Conservation (phyloP, 2,888 invertebrate species). For the Anoplius nigerrimus region DNA sequence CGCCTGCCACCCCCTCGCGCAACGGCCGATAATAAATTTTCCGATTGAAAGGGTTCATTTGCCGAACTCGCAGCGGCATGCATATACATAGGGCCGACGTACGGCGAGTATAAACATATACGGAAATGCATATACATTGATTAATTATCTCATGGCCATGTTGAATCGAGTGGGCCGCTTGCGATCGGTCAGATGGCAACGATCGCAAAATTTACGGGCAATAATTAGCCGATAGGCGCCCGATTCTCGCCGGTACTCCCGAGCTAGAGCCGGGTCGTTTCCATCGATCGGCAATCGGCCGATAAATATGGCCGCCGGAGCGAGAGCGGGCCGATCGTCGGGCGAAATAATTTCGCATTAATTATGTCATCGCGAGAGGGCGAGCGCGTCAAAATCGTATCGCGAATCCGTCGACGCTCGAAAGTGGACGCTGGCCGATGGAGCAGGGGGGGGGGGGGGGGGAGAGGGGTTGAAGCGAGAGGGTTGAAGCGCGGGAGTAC, state of each 20-base stretch:
- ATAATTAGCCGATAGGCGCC: constrained; percentile 36
- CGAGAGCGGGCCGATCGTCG: constrained; percentile 18
- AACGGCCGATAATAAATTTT: no score
- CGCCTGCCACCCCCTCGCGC: no score
- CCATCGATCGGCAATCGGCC: constrained; percentile 43
- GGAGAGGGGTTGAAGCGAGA: no score
- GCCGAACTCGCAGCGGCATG: no score
- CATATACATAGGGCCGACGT: no score
- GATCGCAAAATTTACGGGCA: constrained; percentile 44
- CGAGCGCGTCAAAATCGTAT: not conserved
- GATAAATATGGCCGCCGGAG: constrained; percentile 41
- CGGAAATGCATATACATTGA: no score
- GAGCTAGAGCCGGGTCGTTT: constrained; percentile 6
- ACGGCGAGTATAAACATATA: no score
- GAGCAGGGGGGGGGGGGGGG: no score
- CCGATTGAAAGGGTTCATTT: no score
- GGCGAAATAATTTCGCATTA: constrained; percentile 54
- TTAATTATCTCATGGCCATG: constrained; percentile 24
- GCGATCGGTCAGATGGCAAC: constrained; percentile 32
- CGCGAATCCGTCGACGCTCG: not conserved
- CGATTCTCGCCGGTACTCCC: no score
- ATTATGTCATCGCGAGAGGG: constrained; percentile 37
- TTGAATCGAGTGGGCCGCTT: constrained; percentile 5
- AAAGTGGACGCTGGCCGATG: not conserved
- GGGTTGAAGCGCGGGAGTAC: no score